Evolutionary conservation across 2,797 vertebrate genomes (phyloP).

Genomic region (Oreochromis grahami): DNA sequence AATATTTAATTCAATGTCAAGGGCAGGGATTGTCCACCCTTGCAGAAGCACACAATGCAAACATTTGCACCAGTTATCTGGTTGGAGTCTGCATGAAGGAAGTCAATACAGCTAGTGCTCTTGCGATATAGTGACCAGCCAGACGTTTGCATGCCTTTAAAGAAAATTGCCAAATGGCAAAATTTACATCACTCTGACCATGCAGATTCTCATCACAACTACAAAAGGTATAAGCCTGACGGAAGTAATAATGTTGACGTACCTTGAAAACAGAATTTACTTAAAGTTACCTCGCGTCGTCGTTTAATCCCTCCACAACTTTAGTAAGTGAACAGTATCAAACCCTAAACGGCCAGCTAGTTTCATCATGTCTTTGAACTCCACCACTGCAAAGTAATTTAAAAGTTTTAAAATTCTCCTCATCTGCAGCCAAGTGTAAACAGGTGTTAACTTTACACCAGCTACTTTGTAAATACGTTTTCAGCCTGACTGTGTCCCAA

Average conservation of each 20-base stretch:
- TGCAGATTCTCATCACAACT: background rate
- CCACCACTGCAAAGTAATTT: background rate
- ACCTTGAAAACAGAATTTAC: background rate
- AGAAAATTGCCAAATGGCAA: background rate
- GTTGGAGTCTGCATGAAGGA: background rate
- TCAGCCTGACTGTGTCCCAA: constrained; percentile 40
- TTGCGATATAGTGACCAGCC: background rate
- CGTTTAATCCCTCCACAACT: background rate
- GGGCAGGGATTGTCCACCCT: background rate
- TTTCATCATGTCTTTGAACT: background rate
- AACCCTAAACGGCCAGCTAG: background rate
- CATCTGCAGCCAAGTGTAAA: constrained; percentile 13
- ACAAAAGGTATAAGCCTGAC: background rate
- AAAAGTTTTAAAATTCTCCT: background rate
- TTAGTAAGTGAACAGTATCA: background rate
- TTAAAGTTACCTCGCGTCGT: background rate
- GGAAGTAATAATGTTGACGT: accelerated
- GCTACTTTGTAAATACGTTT: constrained; percentile 25
- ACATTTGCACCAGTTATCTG: background rate
- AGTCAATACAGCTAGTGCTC: accelerated
- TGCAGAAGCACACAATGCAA: background rate
- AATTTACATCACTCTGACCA: background rate
- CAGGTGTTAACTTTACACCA: constrained; percentile 43
- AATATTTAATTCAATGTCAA: background rate
- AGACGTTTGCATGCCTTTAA: background rate